Percentiles rank a stretch among this genome's conserved stretches.
phyloP scores from a whole-genome alignment of 2,797 vertebrate species.

The Amniataba percoides region DNA sequence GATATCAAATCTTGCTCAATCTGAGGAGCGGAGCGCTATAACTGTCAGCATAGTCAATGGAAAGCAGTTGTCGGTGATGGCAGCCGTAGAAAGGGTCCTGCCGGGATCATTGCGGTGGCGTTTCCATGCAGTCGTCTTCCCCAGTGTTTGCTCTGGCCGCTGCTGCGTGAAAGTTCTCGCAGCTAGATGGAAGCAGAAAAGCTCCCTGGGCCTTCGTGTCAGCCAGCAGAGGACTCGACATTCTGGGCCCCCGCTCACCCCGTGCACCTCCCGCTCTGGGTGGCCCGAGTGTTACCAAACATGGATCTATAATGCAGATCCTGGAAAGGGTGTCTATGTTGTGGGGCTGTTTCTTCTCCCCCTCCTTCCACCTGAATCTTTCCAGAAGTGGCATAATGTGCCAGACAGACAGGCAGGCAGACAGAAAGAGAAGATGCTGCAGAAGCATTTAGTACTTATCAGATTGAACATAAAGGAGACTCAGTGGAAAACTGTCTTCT shows the following conservation, averaged over 20 bases:
- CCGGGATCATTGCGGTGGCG: conserved; percentile 51
- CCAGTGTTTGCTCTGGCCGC: conserved; percentile 73
- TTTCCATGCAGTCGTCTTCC: conserved; percentile 65
- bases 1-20: conserved; percentile 49
- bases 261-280: conserved; percentile 42
- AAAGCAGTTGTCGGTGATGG: conserved; percentile 42
- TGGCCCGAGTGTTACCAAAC: conserved; percentile 58
- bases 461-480: conserved; percentile 21
- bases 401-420: neutral
- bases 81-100: conserved; percentile 47
- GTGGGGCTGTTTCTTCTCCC: neutral
- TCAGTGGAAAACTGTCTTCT: conserved; percentile 35
- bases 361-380: conserved; percentile 20
- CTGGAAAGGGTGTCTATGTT: conserved; percentile 44
- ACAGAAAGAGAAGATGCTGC: conserved; percentile 8
- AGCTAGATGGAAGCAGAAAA: conserved; percentile 59
- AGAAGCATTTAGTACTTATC: conserved; percentile 31
- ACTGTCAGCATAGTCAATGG: conserved; percentile 51
- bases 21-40: conserved; percentile 39
- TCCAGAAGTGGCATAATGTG: neutral
- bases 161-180: conserved; percentile 46
- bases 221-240: conserved; percentile 46
- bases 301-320: conserved; percentile 23
- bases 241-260: conserved; percentile 19
- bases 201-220: conserved; percentile 41